These are phyloP conservation scores for Bugulina stolonifera DNA, from an alignment of 2,888 invertebrate genomes.

Conservation along the genomic window DNA sequence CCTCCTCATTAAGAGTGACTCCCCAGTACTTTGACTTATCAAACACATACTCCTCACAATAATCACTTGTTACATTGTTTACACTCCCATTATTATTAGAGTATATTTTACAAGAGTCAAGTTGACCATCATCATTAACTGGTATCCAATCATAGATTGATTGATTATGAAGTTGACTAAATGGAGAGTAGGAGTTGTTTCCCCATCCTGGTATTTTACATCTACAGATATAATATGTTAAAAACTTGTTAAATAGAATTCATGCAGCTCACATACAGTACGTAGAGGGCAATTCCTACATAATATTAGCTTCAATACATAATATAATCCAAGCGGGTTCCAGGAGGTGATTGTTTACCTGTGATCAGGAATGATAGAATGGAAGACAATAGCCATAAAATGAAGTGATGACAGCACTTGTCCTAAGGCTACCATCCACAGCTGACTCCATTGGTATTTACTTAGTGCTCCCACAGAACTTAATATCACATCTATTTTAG, in stretches of 20 bases:
- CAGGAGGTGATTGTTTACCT: not conserved
- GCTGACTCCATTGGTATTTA: conserved; percentile 2
- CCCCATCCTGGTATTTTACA: not conserved
- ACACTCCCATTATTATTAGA: conserved; percentile 2
- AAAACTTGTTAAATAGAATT: too few species aligned
- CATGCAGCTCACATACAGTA: too few species aligned
- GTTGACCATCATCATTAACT: not conserved
- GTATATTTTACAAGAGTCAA: conserved; percentile 21
- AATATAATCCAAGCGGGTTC: too few species aligned
- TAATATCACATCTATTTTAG: conserved; percentile 13
- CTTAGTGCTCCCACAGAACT: not conserved
- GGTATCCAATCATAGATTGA: conserved; percentile 21
- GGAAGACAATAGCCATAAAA: conserved; percentile 9
- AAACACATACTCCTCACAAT: conserved; percentile 4
- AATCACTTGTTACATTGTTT: too few species aligned
- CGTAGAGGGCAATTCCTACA: too few species aligned
- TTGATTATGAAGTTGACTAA: not conserved
- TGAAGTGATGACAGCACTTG: not conserved
- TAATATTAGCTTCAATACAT: too few species aligned
- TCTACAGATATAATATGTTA: too few species aligned
- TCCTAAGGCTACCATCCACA: not conserved
- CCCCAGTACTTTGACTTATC: conserved; percentile 9
- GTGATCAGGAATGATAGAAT: not conserved
- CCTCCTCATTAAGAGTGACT: not conserved
- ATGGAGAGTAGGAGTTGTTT: not conserved